Conservation (phyloP, 2,888 invertebrate species). For the Stramonita haemastoma region DNA sequence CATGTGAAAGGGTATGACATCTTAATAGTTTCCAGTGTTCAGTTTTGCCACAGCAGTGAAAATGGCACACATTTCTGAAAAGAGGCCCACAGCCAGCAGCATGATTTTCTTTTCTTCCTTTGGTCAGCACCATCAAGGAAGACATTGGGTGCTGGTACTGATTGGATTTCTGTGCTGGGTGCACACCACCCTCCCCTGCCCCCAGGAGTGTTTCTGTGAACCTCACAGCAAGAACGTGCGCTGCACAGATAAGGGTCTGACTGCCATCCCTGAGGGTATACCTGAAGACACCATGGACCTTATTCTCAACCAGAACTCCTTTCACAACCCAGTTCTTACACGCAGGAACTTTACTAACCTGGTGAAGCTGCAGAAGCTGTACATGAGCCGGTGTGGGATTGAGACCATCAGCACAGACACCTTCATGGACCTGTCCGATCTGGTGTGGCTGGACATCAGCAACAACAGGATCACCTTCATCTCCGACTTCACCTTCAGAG, state of each 20-base stretch:
- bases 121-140: neutral
- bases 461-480: conserved; percentile 73
- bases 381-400: conserved; percentile 74
- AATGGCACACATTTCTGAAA: neutral
- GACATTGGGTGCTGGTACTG: conserved; percentile 36
- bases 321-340: conserved; percentile 64
- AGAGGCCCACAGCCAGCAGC: neutral
- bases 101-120: conserved; percentile 39
- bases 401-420: conserved; percentile 72
- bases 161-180: conserved; percentile 44
- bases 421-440: conserved; percentile 69
- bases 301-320: conserved; percentile 73
- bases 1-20: neutral
- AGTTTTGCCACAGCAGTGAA: neutral
- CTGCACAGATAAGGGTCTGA: conserved; percentile 71
- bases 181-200: conserved; percentile 59
- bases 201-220: conserved; percentile 75
- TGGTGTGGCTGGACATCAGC: conserved; percentile 75
- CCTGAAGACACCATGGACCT: conserved; percentile 71
- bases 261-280: conserved; percentile 71
- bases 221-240: conserved; percentile 71
- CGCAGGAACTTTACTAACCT: conserved; percentile 72
- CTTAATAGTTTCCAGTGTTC: neutral
- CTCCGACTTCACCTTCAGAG: conserved; percentile 73
- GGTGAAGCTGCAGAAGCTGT: conserved; percentile 69